phyloP scores from a whole-genome alignment of 2,888 invertebrate species.

The Polydrusus tereticollis region DNA sequence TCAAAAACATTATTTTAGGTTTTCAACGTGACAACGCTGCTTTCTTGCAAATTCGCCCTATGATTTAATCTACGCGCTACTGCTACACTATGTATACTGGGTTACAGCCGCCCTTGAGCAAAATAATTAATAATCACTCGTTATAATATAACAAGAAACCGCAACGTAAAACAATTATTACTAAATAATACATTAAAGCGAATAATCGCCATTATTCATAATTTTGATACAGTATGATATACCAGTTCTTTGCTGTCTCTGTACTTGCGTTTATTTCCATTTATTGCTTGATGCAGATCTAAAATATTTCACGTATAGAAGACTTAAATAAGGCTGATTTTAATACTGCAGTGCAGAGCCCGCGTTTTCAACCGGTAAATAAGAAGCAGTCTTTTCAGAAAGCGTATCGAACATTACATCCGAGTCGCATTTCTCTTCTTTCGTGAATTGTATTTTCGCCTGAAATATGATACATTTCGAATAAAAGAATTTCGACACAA shows the following conservation, averaged over 20 bases:
- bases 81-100: too few species aligned
- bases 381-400: constrained; percentile 1
- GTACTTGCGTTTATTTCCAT: background rate
- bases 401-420: constrained; percentile 13
- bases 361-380: constrained; percentile 13
- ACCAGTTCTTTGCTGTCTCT: background rate
- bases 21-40: too few species aligned
- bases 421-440: constrained; percentile 7
- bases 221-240: background rate
- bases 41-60: too few species aligned
- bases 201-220: too few species aligned
- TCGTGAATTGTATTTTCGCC: background rate
- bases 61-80: too few species aligned
- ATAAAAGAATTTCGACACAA: background rate
- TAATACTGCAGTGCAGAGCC: constrained; percentile 7
- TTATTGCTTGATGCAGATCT: background rate
- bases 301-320: background rate
- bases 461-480: background rate
- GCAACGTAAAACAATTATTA: too few species aligned
- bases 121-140: too few species aligned
- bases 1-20: too few species aligned
- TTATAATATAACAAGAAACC: too few species aligned
- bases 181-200: too few species aligned
- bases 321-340: constrained; percentile 1
- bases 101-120: too few species aligned